Conservation (phyloP, 2,888 invertebrate species). For the Diabrotica balteata region DNA sequence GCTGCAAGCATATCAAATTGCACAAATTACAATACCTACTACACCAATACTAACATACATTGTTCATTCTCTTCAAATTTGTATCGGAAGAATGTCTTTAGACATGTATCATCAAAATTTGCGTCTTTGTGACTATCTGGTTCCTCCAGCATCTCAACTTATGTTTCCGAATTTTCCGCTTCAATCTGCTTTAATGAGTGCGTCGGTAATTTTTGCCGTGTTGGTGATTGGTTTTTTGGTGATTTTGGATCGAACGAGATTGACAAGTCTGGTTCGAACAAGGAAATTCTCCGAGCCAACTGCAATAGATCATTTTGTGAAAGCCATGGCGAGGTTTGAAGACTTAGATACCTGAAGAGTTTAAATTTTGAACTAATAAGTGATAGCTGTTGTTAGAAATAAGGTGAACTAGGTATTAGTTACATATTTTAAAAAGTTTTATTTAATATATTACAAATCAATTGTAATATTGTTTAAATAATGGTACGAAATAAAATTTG, state of each 20-base stretch:
- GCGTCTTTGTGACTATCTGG: constrained; percentile 41
- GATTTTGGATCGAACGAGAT: constrained; percentile 44
- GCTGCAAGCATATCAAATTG: constrained; percentile 23
- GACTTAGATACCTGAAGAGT: constrained; percentile 11
- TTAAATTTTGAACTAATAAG: too few relatives aligned
- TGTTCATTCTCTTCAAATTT: constrained; percentile 2
- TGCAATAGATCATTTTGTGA: constrained; percentile 26
- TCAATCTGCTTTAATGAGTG: constrained; percentile 42
- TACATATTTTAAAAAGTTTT: too few relatives aligned
- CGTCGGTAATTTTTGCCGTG: constrained; percentile 45
- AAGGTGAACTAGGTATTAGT: too few relatives aligned
- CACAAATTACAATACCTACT: constrained; percentile 17
- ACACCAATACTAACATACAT: background rate
- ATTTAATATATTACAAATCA: too few relatives aligned
- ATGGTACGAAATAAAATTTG: too few relatives aligned
- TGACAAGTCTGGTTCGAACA: constrained; percentile 47
- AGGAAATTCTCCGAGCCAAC: constrained; percentile 30
- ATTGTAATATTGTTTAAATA: too few relatives aligned
- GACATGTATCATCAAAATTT: constrained; percentile 25
- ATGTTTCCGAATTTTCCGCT: constrained; percentile 43
- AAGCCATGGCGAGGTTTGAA: constrained; percentile 31
- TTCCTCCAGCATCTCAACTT: constrained; percentile 34
- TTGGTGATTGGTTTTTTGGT: constrained; percentile 47
- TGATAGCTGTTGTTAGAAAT: too few relatives aligned
- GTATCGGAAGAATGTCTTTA: too few relatives aligned